phyloP scores from a whole-genome alignment of 2,888 invertebrate species.

The Glaucopsyche alexis region DNA sequence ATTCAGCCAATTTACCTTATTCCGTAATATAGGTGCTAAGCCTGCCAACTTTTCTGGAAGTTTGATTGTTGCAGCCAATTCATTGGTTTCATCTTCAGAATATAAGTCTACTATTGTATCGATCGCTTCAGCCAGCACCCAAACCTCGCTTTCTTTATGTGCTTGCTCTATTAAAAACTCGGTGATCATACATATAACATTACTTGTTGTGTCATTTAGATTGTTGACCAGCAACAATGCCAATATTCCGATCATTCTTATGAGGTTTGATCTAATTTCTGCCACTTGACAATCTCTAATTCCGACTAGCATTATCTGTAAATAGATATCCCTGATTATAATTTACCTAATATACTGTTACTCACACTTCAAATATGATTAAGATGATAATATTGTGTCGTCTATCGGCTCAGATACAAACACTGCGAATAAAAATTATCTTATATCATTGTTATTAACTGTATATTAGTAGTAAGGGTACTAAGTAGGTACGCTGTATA shows the following conservation, averaged over 20 bases:
- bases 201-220: conserved; percentile 59
- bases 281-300: conserved; percentile 74
- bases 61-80: conserved; percentile 81
- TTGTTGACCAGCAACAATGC: conserved; percentile 71
- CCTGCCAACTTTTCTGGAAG: conserved; percentile 81
- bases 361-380: too few species aligned
- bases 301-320: conserved; percentile 76
- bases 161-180: conserved; percentile 82
- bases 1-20: conserved; percentile 75
- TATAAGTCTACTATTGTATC: conserved; percentile 89
- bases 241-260: conserved; percentile 79
- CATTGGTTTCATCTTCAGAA: conserved; percentile 86
- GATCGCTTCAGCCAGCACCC: conserved; percentile 86
- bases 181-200: conserved; percentile 69
- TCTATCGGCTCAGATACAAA: too few species aligned
- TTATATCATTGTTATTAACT: too few species aligned
- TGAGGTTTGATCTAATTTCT: conserved; percentile 80
- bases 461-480: too few species aligned
- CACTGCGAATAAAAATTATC: too few species aligned
- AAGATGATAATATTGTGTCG: too few species aligned
- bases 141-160: conserved; percentile 82
- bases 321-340: conserved; percentile 36
- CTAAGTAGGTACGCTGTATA: too few species aligned
- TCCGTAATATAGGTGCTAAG: conserved; percentile 81
- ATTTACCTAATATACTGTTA: neutral